Evolutionary conservation across 2,797 vertebrate genomes (phyloP).

Genomic region (Gambelia wislizenii): DNA sequence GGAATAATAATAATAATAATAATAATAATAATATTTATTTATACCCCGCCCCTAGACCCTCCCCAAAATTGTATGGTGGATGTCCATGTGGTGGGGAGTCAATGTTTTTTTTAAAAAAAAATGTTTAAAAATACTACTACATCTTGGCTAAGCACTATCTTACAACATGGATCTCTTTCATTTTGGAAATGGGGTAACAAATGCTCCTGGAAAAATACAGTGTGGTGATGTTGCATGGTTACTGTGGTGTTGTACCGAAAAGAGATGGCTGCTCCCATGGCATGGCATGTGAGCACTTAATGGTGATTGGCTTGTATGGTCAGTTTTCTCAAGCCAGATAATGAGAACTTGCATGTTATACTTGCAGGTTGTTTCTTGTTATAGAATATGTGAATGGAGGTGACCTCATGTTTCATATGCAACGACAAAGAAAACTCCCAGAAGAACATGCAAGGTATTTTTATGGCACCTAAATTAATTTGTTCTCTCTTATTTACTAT

Average conservation of each 20-base stretch:
- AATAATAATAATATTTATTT: too few relatives aligned
- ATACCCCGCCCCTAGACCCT: too few relatives aligned
- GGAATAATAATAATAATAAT: too few relatives aligned
- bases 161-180: not conserved
- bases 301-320: not conserved
- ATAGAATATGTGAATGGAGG: slow-evolving; percentile 98
- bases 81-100: not conserved
- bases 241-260: not conserved
- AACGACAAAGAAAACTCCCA: slow-evolving; percentile 95
- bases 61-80: not conserved
- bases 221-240: not conserved
- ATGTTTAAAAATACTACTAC: not conserved
- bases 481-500: not conserved
- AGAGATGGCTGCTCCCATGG: too few relatives aligned
- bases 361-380: slow-evolving; percentile 92
- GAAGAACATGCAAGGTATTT: slow-evolving; percentile 95
- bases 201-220: not conserved
- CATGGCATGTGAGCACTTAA: not conserved
- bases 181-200: not conserved
- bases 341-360: slow-evolving; percentile 35
- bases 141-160: not conserved
- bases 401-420: slow-evolving; percentile 99
- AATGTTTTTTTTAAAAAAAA: not conserved
- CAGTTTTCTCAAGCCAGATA: slow-evolving; percentile 17
- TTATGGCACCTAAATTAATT: fast-evolving